Conservation (phyloP, 2,113 vertebrate genomes). For the Semicossyphus pulcher region DNA sequence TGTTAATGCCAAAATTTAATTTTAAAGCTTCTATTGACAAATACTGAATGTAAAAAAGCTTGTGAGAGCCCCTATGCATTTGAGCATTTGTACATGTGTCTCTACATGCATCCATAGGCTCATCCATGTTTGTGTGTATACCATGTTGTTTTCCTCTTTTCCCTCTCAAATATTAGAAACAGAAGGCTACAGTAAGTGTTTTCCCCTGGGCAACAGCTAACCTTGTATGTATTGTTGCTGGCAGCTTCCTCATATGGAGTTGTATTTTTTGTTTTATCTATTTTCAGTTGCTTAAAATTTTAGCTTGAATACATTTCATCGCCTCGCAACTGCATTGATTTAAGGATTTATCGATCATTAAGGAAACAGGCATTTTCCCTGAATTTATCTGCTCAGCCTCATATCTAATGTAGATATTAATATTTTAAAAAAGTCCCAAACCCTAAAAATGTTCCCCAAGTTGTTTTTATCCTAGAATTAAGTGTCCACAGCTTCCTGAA, state of each 20-base stretch:
- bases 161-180: constrained; percentile 50
- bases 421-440: neutral
- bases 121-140: neutral
- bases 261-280: neutral
- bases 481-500: neutral
- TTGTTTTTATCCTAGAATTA: neutral
- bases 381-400: neutral
- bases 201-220: neutral
- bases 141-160: constrained; percentile 53
- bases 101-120: neutral
- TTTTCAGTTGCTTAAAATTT: constrained; percentile 1
- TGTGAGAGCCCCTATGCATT: neutral
- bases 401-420: neutral
- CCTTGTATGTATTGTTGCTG: too few species aligned
- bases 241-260: neutral
- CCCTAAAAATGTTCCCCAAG: neutral
- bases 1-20: too few species aligned
- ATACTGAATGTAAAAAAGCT: too few species aligned
- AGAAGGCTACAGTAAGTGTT: constrained; percentile 20
- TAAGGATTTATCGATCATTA: constrained; percentile 11
- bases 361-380: neutral
- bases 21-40: too few species aligned
- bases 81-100: neutral
- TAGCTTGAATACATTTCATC: neutral
- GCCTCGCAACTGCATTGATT: neutral